phyloP scores from a whole-genome alignment of 2,888 invertebrate genomes.

The Perizoma affinitatum region DNA sequence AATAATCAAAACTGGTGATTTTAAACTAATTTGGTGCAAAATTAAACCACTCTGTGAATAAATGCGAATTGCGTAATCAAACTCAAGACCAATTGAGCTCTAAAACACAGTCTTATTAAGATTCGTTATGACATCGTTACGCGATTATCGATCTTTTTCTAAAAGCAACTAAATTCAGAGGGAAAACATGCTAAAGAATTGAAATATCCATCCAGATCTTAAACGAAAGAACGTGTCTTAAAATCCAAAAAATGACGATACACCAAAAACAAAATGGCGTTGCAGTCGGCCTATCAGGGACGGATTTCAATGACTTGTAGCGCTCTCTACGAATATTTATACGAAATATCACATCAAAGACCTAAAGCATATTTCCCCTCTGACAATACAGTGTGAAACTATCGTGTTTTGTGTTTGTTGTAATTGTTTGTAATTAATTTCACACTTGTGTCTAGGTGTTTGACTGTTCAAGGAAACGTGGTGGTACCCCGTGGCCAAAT shows the following conservation, averaged over 20 bases:
- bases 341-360: not conserved
- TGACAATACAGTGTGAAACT: not conserved
- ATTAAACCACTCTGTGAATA: constrained; percentile 18
- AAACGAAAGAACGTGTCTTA: too few relatives aligned
- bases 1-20: too few relatives aligned
- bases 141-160: constrained; percentile 9
- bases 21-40: constrained; percentile 43
- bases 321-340: not conserved
- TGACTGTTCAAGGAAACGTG: too few relatives aligned
- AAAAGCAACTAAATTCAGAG: constrained; percentile 6
- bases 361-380: not conserved
- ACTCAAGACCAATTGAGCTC: constrained; percentile 7
- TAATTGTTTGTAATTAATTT: too few relatives aligned
- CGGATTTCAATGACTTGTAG: not conserved
- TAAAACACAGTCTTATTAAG: constrained; percentile 28
- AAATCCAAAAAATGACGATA: not conserved
- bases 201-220: not conserved
- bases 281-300: constrained; percentile 2
- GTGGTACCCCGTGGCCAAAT: too few relatives aligned
- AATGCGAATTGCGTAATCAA: constrained; percentile 21
- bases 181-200: constrained; percentile 2
- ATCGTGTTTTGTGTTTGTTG: too few relatives aligned
- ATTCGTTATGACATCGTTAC: constrained; percentile 20
- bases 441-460: too few relatives aligned
- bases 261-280: constrained; percentile 12